A percentile compares a stretch with the other conserved stretches of the same genome.
Evolutionary conservation across 2,797 vertebrate species (phyloP).

Genomic region (Pangasius larnaudii): DNA sequence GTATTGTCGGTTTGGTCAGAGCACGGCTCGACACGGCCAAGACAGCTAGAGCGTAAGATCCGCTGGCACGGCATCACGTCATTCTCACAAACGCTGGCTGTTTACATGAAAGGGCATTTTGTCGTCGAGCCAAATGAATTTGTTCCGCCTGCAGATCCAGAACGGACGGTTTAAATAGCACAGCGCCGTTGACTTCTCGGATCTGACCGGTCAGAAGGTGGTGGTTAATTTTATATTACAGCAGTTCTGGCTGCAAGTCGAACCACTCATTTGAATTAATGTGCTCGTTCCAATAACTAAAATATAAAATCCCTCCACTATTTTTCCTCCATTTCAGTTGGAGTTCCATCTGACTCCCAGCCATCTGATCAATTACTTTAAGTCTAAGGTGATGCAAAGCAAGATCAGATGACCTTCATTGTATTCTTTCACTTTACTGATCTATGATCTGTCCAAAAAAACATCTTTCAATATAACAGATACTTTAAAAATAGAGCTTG

Average conservation of each 20-base stretch:
- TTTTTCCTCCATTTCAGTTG: background rate
- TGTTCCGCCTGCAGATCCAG: slow-evolving; percentile 2
- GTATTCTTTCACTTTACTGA: background rate
- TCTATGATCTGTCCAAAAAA: background rate
- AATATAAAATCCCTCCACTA: too few relatives aligned
- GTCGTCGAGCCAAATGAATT: background rate
- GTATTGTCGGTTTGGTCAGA: background rate
- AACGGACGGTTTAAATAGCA: background rate
- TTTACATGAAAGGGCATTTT: slow-evolving; percentile 2
- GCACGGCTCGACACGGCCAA: background rate
- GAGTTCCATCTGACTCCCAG: background rate
- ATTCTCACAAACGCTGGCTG: background rate
- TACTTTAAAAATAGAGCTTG: background rate
- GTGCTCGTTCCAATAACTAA: background rate
- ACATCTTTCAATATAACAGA: background rate
- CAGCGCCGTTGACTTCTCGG: too few relatives aligned
- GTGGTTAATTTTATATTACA: background rate
- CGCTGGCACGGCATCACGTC: background rate
- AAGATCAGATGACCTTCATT: background rate
- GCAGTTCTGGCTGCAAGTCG: background rate
- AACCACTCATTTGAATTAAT: background rate
- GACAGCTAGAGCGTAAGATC: background rate
- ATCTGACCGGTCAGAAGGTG: background rate
- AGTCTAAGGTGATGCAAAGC: background rate
- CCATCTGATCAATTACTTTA: background rate